These are phyloP conservation scores for Cepaea nemoralis DNA, from an alignment of 1,140 invertebrate species.

Conservation along the genomic window DNA sequence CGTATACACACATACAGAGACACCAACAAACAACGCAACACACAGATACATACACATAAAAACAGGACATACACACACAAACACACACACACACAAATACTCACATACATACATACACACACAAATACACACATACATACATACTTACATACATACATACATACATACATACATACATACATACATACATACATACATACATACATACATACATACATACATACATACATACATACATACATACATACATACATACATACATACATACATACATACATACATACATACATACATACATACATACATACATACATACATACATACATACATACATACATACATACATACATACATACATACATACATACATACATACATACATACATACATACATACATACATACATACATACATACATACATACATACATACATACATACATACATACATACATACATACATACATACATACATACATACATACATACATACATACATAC, in stretches of 20 bases:
- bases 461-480: not conserved
- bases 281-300: not conserved
- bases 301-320: not conserved
- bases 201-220: constrained; percentile 12
- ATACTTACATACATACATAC: not conserved
- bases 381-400: not conserved
- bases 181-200: constrained; percentile 12
- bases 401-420: not conserved
- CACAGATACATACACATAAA: constrained; percentile 4
- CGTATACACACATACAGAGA: no score
- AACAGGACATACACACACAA: no score
- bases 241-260: constrained; percentile 12
- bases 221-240: constrained; percentile 12
- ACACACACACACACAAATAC: no score
- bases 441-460: not conserved
- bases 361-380: not conserved
- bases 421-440: not conserved
- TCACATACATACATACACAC: no score
- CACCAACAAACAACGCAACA: not conserved
- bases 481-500: not conserved
- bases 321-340: not conserved
- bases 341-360: not conserved
- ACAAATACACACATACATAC: no score
- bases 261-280: constrained; percentile 11
- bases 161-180: not conserved